Percentiles rank a stretch among this genome's conserved stretches.
phyloP scores from a whole-genome alignment of 2,797 vertebrate genomes.

The Microctenopoma steveboyesi region DNA sequence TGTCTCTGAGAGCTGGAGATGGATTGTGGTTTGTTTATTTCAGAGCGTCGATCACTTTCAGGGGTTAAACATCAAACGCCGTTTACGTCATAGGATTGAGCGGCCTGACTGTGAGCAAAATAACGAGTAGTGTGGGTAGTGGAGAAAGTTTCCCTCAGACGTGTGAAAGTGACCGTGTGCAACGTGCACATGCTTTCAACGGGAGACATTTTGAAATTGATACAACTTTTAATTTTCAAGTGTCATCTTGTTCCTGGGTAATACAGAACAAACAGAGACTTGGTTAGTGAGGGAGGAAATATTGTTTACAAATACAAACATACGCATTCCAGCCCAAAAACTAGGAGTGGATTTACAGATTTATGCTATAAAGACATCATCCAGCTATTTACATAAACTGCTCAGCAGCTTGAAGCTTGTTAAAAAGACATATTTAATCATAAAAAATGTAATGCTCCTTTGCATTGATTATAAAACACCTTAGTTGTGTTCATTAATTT shows the following conservation, averaged over 20 bases:
- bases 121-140: no score
- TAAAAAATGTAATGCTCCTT: constrained; percentile 16
- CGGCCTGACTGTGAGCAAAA: constrained; percentile 7
- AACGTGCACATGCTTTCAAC: not conserved
- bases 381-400: constrained; percentile 70
- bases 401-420: constrained; percentile 60
- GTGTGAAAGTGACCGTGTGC: not conserved
- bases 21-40: constrained; percentile 25
- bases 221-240: constrained; percentile 27
- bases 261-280: constrained; percentile 35
- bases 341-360: constrained; percentile 18
- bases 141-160: not conserved
- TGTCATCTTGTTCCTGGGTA: not conserved
- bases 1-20: constrained; percentile 30
- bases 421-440: constrained; percentile 19
- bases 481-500: constrained; percentile 8
- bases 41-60: constrained; percentile 11
- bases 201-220: constrained; percentile 9
- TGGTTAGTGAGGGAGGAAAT: constrained; percentile 23
- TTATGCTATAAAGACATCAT: constrained; percentile 33
- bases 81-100: not conserved
- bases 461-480: constrained; percentile 48
- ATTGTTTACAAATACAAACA: constrained; percentile 24
- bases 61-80: constrained; percentile 25
- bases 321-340: constrained; percentile 29